A percentile compares a stretch with the other conserved stretches of the same genome.
These are phyloP conservation scores for Syngnathus typhle DNA, from an alignment of 2,113 vertebrate genomes.

Conservation along the genomic window DNA sequence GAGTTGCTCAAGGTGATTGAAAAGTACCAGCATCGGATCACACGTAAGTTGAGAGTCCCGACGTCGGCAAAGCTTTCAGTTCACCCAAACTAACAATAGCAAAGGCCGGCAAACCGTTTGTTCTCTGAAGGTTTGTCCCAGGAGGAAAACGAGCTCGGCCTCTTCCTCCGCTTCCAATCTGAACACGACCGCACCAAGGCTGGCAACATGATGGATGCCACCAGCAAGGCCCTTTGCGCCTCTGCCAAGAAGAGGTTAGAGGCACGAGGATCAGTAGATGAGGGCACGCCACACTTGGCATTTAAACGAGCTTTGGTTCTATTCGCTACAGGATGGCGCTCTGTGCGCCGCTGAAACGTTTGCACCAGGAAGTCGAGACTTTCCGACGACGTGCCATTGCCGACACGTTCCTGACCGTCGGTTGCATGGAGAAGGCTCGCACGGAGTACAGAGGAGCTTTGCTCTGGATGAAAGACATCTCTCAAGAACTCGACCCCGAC, in stretches of 20 bases:
- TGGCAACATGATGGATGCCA: slow-evolving; percentile 79
- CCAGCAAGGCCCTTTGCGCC: slow-evolving; percentile 75
- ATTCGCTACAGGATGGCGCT: slow-evolving; percentile 68
- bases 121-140: slow-evolving; percentile 63
- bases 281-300: neutral
- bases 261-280: neutral
- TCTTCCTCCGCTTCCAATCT: slow-evolving; percentile 78
- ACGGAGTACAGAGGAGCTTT: slow-evolving; percentile 76
- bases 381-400: slow-evolving; percentile 77
- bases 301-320: neutral
- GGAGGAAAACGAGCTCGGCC: slow-evolving; percentile 81
- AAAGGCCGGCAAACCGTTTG: neutral
- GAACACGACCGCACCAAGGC: slow-evolving; percentile 74
- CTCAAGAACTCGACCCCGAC: slow-evolving; percentile 79
- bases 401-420: slow-evolving; percentile 76
- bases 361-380: slow-evolving; percentile 79
- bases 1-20: slow-evolving; percentile 80
- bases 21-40: slow-evolving; percentile 77
- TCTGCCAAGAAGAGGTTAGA: slow-evolving; percentile 79
- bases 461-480: slow-evolving; percentile 82
- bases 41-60: slow-evolving; percentile 61
- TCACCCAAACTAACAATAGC: neutral
- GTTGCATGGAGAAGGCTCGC: slow-evolving; percentile 77
- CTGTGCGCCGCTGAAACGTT: slow-evolving; percentile 71
- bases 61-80: neutral